Conservation (phyloP, 2,888 invertebrate species). For the Temnothorax unifasciatus region DNA sequence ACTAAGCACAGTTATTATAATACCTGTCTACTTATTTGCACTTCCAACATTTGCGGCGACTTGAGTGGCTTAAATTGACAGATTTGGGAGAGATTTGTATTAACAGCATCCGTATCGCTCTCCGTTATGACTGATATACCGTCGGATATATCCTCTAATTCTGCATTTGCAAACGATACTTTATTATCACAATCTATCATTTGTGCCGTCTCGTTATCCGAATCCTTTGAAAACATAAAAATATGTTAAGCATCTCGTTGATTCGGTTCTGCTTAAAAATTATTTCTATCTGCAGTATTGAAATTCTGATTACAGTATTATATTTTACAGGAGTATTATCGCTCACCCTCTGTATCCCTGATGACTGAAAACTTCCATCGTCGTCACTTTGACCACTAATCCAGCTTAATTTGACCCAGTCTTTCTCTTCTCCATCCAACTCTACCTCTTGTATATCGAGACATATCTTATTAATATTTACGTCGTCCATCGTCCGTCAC, state of each 20-base stretch:
- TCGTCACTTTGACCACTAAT: background rate
- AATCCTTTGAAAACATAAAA: constrained; percentile 12
- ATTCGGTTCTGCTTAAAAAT: background rate
- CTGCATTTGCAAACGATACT: background rate
- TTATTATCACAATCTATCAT: background rate
- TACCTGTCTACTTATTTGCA: constrained; percentile 1
- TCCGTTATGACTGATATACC: constrained; percentile 42
- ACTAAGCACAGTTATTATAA: background rate
- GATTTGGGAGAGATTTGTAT: background rate
- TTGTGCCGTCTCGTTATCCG: background rate
- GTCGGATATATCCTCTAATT: constrained; percentile 29
- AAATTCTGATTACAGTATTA: background rate
- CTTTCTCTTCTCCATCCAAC: background rate
- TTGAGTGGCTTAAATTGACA: background rate
- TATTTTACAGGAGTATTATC: background rate
- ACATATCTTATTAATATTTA: constrained; percentile 32
- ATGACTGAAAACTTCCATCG: background rate
- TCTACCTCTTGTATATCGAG: background rate
- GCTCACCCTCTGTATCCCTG: background rate
- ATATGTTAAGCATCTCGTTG: background rate
- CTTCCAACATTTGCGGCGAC: background rate
- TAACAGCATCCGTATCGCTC: background rate
- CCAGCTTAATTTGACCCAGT: constrained; percentile 29
- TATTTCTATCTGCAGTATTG: background rate
- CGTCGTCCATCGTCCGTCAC: constrained; percentile 16